Conservation (phyloP, 92 coral and sea anemone genomes). For the Actinernus sp. region DNA sequence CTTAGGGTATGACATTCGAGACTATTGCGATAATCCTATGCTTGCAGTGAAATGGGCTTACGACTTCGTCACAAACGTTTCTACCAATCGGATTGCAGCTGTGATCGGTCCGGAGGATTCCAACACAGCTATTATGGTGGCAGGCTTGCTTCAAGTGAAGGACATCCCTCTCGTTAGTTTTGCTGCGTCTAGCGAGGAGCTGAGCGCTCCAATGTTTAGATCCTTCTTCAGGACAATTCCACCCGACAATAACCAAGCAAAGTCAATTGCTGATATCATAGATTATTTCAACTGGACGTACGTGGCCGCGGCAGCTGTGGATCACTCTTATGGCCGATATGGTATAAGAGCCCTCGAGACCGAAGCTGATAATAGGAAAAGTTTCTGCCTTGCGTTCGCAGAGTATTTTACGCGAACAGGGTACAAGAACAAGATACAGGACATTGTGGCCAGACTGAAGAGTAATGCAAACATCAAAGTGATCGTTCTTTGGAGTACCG, state of each 20-base stretch:
- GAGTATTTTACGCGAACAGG: constrained; percentile 65
- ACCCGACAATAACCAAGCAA: constrained; percentile 67
- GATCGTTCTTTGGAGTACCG: constrained; percentile 74
- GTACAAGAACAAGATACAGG: constrained; percentile 37
- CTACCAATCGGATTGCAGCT: constrained; percentile 45
- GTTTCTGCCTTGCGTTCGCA: constrained; percentile 73
- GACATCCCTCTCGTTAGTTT: constrained; percentile 66
- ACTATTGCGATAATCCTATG: constrained; percentile 67
- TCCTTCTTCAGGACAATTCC: constrained; percentile 72
- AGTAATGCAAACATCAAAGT: constrained; percentile 46
- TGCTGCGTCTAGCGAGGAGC: constrained; percentile 76
- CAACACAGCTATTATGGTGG: constrained; percentile 53
- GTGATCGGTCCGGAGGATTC: constrained; percentile 72
- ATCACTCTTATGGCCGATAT: constrained; percentile 76
- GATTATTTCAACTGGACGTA: constrained; percentile 70
- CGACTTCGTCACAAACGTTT: constrained; percentile 48
- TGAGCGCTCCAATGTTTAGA: constrained; percentile 66
- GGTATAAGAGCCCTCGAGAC: constrained; percentile 67
- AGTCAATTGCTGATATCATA: constrained; percentile 71
- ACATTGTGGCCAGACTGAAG: constrained; percentile 50
- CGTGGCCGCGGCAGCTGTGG: constrained; percentile 69
- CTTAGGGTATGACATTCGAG: constrained; percentile 86
- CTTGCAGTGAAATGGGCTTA: constrained; percentile 66
- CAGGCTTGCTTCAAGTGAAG: constrained; percentile 66
- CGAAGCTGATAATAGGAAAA: constrained; percentile 42